Conservation (phyloP, 2,797 vertebrate genomes). For the Hafferia zeledoni region DNA sequence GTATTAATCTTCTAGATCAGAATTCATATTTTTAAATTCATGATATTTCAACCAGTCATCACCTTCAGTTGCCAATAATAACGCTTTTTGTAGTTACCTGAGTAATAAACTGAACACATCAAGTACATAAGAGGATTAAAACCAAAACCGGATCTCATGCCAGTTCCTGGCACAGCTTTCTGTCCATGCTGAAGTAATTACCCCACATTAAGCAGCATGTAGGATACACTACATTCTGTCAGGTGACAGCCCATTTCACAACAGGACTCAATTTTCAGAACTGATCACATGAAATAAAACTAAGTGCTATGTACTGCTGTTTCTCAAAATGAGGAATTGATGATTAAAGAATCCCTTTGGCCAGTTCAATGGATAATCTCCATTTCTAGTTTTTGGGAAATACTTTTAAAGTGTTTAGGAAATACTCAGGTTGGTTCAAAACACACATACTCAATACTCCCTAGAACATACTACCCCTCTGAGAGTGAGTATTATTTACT, state of each 20-base stretch:
- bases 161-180: not conserved
- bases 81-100: not conserved
- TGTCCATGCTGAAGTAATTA: not conserved
- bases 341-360: not conserved
- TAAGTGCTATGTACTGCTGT: not conserved
- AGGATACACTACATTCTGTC: not conserved
- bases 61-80: not conserved
- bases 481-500: not conserved
- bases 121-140: conserved; percentile 27
- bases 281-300: not conserved
- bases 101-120: conserved; percentile 22
- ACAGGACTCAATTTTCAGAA: not conserved
- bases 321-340: not conserved
- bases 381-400: not conserved
- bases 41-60: not conserved
- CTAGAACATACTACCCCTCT: not conserved
- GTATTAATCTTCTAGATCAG: not conserved
- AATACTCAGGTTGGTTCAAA: not conserved
- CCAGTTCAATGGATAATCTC: not conserved
- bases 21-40: not conserved
- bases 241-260: not conserved
- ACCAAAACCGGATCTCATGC: not conserved
- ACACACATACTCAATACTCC: not conserved
- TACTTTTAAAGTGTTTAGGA: not conserved
- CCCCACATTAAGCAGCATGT: not conserved